phyloP scores from a whole-genome alignment of 1,140 invertebrate species.

The Neodiprion pinetum region DNA sequence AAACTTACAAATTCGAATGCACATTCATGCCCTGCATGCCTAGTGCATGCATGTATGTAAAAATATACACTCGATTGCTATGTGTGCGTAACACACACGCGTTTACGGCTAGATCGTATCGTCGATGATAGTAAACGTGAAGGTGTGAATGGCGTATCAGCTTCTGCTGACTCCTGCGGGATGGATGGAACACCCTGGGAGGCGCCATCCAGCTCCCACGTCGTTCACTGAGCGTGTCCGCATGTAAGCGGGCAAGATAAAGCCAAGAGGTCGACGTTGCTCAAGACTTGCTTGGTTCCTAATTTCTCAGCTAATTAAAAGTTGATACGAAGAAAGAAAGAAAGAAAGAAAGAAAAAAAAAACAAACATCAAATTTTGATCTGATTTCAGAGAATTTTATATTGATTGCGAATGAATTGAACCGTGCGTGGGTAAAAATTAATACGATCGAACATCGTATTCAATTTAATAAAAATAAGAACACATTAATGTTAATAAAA shows the following conservation, averaged over 20 bases:
- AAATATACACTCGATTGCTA: too few species aligned
- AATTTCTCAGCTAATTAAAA: neutral
- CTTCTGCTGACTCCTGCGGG: conserved; percentile 3
- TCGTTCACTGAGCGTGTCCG: neutral
- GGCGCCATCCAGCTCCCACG: neutral
- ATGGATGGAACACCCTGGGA: neutral
- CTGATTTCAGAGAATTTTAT: too few species aligned
- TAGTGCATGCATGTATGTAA: too few species aligned
- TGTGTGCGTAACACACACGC: neutral
- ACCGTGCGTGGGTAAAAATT: too few species aligned
- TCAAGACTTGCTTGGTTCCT: neutral
- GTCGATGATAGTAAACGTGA: neutral
- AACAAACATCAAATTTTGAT: too few species aligned
- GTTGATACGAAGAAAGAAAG: neutral
- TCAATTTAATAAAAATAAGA: too few species aligned
- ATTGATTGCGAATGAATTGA: too few species aligned
- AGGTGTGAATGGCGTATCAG: conserved; percentile 4
- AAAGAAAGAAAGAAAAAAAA: neutral
- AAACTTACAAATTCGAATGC: too few species aligned
- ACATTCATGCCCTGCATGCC: too few species aligned
- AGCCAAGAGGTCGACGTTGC: neutral
- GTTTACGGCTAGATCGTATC: conserved; percentile 4
- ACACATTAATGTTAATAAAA: too few species aligned
- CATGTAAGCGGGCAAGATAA: neutral
- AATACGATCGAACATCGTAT: too few species aligned